These are phyloP conservation scores for Gymnogyps californianus DNA, from an alignment of 2,113 vertebrate species.

Conservation along the genomic window DNA sequence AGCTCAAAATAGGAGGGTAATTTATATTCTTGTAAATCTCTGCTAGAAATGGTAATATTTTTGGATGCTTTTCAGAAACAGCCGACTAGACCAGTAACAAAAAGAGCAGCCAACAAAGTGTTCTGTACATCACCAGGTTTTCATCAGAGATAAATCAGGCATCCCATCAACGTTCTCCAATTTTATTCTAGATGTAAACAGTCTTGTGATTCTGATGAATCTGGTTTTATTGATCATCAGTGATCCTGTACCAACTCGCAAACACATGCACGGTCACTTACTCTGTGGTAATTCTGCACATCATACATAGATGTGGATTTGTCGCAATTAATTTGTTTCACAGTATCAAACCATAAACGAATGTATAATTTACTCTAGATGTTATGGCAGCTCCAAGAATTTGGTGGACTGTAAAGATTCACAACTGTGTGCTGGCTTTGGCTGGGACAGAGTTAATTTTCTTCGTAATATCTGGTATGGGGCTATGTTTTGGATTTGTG, in stretches of 20 bases:
- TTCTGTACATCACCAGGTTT: not conserved
- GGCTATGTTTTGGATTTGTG: too few relatives aligned
- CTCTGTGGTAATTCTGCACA: not conserved
- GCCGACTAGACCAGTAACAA: not conserved
- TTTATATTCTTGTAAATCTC: not conserved
- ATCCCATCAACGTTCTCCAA: not conserved
- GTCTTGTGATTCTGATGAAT: not conserved
- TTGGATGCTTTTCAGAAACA: not conserved
- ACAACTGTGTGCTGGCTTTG: not conserved
- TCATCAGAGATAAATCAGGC: not conserved
- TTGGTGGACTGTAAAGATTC: not conserved
- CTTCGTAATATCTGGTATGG: too few relatives aligned
- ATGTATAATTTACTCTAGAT: not conserved
- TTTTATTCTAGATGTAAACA: not conserved
- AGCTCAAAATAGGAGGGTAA: not conserved
- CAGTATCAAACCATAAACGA: not conserved
- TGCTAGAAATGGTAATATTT: not conserved
- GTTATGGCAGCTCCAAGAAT: not conserved
- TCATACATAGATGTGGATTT: not conserved
- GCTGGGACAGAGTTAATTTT: too few relatives aligned
- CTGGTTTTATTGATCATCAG: not conserved
- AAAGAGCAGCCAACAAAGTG: not conserved
- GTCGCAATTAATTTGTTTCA: not conserved
- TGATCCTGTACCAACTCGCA: not conserved
- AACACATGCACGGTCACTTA: accelerated